Conservation (phyloP, 2,888 invertebrate genomes). For the Gerosis bhagava region DNA sequence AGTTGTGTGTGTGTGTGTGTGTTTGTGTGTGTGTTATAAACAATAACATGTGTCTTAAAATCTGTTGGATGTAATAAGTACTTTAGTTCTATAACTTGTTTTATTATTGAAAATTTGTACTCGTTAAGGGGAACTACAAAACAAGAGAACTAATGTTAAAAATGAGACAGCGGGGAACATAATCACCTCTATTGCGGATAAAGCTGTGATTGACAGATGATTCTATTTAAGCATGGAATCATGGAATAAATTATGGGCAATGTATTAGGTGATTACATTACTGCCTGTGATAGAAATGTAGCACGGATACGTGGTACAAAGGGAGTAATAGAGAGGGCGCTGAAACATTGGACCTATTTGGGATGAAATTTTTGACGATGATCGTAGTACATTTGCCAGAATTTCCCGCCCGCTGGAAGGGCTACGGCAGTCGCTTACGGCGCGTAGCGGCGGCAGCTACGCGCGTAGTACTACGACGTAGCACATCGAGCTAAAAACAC, state of each 20-base stretch:
- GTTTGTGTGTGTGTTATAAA: no score
- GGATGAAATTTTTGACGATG: slow-evolving; percentile 45
- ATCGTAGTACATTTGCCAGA: slow-evolving; percentile 49
- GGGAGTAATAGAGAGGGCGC: slow-evolving; percentile 2
- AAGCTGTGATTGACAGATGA: slow-evolving; percentile 41
- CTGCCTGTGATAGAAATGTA: neutral
- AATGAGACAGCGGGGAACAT: slow-evolving; percentile 34
- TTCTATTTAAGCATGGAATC: slow-evolving; percentile 25
- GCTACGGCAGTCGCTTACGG: slow-evolving; percentile 70
- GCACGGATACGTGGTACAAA: neutral
- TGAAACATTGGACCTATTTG: slow-evolving; percentile 29
- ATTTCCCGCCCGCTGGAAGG: slow-evolving; percentile 53
- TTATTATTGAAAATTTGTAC: no score
- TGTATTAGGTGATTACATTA: slow-evolving; percentile 1
- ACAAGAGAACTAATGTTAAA: slow-evolving; percentile 1
- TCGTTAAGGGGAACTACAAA: no score
- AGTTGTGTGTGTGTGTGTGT: no score
- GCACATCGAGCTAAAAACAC: slow-evolving; percentile 41
- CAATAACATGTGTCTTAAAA: no score
- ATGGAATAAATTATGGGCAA: neutral
- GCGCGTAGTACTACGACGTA: slow-evolving; percentile 44
- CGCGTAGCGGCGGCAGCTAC: slow-evolving; percentile 63
- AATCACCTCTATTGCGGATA: slow-evolving; percentile 42
- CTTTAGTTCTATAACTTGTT: no score
- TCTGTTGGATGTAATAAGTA: no score